A percentile compares a stretch with the other conserved stretches of the same genome.
Evolutionary conservation across 2,113 vertebrate genomes (phyloP).

Genomic region (Oncorhynchus mykiss): DNA sequence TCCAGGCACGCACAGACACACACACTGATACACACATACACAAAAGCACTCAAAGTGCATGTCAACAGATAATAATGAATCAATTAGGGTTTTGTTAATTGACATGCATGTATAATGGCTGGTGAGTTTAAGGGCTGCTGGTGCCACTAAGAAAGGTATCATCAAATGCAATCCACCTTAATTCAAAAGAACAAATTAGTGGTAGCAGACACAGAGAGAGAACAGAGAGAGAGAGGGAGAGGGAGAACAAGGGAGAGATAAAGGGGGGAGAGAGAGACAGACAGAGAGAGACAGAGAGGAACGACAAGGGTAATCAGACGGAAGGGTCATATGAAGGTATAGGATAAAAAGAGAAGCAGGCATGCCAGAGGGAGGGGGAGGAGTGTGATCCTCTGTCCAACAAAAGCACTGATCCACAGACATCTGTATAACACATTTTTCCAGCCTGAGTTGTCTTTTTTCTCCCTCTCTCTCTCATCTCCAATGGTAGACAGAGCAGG

Average conservation of each 20-base stretch:
- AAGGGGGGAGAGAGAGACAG: background rate
- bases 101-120: background rate
- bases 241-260: background rate
- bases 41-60: slow-evolving; percentile 16
- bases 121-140: background rate
- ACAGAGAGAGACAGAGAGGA: background rate
- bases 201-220: background rate
- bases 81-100: slow-evolving; percentile 36
- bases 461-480: background rate
- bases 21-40: background rate
- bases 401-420: slow-evolving; percentile 33
- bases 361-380: slow-evolving; percentile 1
- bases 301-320: slow-evolving; percentile 1
- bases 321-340: slow-evolving; percentile 40
- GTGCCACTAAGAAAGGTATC: no score
- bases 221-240: no score
- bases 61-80: slow-evolving; percentile 17
- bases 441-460: slow-evolving; percentile 15
- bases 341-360: slow-evolving; percentile 21
- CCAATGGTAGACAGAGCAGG: background rate
- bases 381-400: slow-evolving; percentile 13
- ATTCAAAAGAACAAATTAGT: background rate
- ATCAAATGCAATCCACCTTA: no score
- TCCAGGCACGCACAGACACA: slow-evolving; percentile 1
- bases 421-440: slow-evolving; percentile 58